Evolutionary conservation across 2,113 vertebrate species (phyloP).

Genomic region (Charadrius vociferus): DNA sequence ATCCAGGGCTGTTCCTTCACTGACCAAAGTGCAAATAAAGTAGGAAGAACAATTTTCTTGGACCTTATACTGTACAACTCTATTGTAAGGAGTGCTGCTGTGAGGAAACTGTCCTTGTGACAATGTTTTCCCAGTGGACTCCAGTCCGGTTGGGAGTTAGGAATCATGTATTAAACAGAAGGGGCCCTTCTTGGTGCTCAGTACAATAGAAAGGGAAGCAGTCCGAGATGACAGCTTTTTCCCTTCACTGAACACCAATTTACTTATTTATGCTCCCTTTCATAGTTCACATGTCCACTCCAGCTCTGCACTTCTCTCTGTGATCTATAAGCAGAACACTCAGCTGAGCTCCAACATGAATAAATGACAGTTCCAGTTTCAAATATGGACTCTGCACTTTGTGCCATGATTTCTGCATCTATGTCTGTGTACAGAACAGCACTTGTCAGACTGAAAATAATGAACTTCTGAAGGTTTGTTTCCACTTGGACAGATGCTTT

Average conservation of each 20-base stretch:
- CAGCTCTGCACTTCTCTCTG: not conserved
- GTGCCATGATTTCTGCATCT: not conserved
- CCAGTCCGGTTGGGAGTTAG: not conserved
- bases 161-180: not conserved
- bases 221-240: not conserved
- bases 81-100: not conserved
- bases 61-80: not conserved
- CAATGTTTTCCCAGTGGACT: not conserved
- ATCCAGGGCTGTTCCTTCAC: not conserved
- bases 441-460: slow-evolving; percentile 14
- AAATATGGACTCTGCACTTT: not conserved
- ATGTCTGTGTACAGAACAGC: not conserved
- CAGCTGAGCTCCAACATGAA: not conserved
- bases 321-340: not conserved
- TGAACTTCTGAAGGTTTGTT: not conserved
- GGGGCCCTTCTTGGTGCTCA: not conserved
- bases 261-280: not conserved
- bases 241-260: not conserved
- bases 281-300: not conserved
- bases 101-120: not conserved
- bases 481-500: not conserved
- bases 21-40: not conserved
- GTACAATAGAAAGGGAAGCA: not conserved
- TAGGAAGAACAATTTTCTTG: not conserved
- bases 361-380: not conserved